Conservation (phyloP, 2,888 invertebrate genomes). For the Drosophila prolongata region DNA sequence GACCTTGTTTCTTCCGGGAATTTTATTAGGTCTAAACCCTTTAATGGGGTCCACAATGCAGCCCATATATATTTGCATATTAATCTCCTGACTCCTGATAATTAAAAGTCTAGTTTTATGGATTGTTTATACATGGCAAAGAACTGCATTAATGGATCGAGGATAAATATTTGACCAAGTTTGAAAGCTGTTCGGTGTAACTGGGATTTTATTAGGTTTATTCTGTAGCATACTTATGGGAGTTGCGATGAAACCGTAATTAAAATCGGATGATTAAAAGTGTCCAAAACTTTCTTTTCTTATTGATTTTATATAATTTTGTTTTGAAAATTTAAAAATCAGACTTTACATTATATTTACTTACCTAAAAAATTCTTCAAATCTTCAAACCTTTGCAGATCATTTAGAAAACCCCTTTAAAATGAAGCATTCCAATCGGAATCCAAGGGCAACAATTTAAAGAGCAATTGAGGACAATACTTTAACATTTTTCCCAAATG, state of each 20-base stretch:
- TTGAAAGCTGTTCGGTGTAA: not conserved
- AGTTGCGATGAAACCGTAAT: not conserved
- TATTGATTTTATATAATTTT: too few relatives aligned
- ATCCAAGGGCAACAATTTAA: slow-evolving; percentile 4
- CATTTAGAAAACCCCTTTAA: not conserved
- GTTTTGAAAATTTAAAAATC: too few relatives aligned
- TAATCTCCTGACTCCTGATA: slow-evolving; percentile 36
- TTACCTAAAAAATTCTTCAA: too few relatives aligned
- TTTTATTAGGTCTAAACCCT: slow-evolving; percentile 47
- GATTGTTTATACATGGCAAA: slow-evolving; percentile 27
- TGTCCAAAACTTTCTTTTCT: too few relatives aligned
- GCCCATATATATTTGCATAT: slow-evolving; percentile 34
- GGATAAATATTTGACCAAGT: slow-evolving; percentile 9
- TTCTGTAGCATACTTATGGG: not conserved
- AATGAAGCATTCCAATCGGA: not conserved
- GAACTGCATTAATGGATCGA: slow-evolving; percentile 8
- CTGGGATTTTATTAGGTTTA: not conserved
- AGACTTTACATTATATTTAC: too few relatives aligned
- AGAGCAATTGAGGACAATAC: slow-evolving; percentile 1
- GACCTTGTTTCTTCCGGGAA: slow-evolving; percentile 61
- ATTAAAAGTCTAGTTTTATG: slow-evolving; percentile 58
- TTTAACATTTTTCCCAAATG: slow-evolving; percentile 8
- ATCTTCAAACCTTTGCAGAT: too few relatives aligned
- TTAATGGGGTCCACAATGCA: slow-evolving; percentile 50
- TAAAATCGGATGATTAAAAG: too few relatives aligned